phyloP scores from a whole-genome alignment of 2,113 vertebrate genomes.

The Tetrax tetrax region DNA sequence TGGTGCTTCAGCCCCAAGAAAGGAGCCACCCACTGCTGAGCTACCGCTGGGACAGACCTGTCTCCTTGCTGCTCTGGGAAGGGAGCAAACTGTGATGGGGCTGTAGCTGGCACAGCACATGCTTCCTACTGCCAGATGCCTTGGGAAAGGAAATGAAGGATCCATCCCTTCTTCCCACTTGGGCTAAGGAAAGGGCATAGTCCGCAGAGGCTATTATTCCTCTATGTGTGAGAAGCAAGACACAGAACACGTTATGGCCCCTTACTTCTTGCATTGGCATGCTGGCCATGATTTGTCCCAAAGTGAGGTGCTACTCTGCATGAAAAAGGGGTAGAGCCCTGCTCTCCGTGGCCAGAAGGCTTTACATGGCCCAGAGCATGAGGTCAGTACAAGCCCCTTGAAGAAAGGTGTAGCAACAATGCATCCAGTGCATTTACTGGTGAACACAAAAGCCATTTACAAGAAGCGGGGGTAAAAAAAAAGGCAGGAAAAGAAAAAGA shows the following conservation, averaged over 20 bases:
- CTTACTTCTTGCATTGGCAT: constrained; percentile 46
- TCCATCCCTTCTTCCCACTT: constrained; percentile 36
- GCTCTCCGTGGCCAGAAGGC: constrained; percentile 32
- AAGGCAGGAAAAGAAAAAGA: background rate
- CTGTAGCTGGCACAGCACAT: constrained; percentile 44
- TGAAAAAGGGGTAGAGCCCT: constrained; percentile 51
- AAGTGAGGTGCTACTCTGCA: constrained; percentile 59
- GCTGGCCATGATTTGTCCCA: constrained; percentile 50
- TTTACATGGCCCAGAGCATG: constrained; percentile 52
- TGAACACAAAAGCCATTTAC: constrained; percentile 50
- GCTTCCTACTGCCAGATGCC: constrained; percentile 51
- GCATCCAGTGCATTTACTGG: constrained; percentile 12
- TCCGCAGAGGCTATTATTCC: constrained; percentile 41
- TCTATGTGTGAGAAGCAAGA: constrained; percentile 57
- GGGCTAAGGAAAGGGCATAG: constrained; percentile 40
- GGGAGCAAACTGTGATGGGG: constrained; percentile 7
- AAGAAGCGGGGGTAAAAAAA: background rate
- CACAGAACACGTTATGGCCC: background rate
- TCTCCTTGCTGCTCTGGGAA: constrained; percentile 32
- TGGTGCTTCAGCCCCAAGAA: background rate
- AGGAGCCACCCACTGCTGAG: constrained; percentile 39
- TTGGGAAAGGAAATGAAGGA: constrained; percentile 60
- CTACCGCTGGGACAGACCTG: constrained; percentile 3
- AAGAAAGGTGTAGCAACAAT: constrained; percentile 54
- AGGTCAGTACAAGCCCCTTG: constrained; percentile 39